Percentiles rank a stretch among this genome's conserved stretches.
These are phyloP conservation scores for Loris lydekkerianus DNA, from an alignment of 2,797 vertebrate genomes.

Conservation along the genomic window DNA sequence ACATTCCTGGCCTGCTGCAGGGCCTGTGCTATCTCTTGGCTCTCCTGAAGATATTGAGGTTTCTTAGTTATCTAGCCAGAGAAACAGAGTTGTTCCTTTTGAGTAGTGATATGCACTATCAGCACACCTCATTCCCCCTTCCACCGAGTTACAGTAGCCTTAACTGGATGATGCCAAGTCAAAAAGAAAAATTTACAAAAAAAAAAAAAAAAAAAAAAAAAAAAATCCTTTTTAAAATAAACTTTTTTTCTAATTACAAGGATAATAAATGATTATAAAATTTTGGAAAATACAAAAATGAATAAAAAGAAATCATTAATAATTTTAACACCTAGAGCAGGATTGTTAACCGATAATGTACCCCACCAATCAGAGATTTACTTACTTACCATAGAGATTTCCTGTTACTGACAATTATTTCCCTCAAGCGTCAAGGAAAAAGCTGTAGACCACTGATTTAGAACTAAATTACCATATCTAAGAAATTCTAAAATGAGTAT, in stretches of 20 bases:
- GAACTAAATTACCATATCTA: constrained; percentile 6
- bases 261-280: neutral
- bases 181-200: constrained; percentile 41
- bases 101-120: neutral
- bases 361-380: neutral
- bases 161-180: neutral
- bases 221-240: constrained; percentile 5
- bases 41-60: constrained; percentile 87
- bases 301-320: constrained; percentile 43
- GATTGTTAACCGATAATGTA: constrained; percentile 4
- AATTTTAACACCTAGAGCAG: neutral
- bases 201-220: neutral
- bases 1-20: constrained; percentile 84
- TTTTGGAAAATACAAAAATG: constrained; percentile 11
- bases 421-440: neutral
- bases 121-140: neutral
- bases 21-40: constrained; percentile 81
- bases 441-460: neutral
- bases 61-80: constrained; percentile 85
- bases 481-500: constrained; percentile 32
- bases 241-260: constrained; percentile 36
- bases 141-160: neutral
- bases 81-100: constrained; percentile 90
- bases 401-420: neutral
- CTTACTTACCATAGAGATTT: neutral